Base-by-base conservation (phyloP, 2,113 vertebrate species). In the Phalacrocorax brasilianus region DNA sequence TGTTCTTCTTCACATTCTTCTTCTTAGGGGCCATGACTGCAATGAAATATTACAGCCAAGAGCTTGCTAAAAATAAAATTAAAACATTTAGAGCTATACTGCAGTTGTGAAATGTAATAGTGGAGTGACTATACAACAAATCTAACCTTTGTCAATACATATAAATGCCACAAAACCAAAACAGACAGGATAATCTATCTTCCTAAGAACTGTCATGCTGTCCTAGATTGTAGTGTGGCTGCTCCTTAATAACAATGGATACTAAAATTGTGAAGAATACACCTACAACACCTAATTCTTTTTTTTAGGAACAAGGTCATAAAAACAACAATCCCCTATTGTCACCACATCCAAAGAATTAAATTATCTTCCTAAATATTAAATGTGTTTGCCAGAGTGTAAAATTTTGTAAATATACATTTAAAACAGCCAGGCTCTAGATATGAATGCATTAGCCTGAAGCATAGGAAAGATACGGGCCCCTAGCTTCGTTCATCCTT, bases 1-100 rank as follows among this genome's bases (percentile, higher is more conserved):
- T 99, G 95, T 96, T 99, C 98, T 99, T 99, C 96, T 98, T 99
- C 86, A 98, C 97, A 26, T 98, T 95, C 98, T 99, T 99, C 99
- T 99, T 99, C 98, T 99, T 99, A 85, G 99, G 99, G 97, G 99
- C 99, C 99, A 99, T 99, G 98, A 97, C 98, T 99, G 98, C 95
- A 98, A 98, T 94, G 94, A 95, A 94, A 93, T 98, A 97, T 98
- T 97, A 98, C 99, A 98, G 98, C 98, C 98, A 98, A 98, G 97
- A 98, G 95, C 97, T 98, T 96, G 87, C 98, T 98, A 83, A 90
- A 96, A 97, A 95, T 83, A 96, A 76, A 96, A 83, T 81, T 33
- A 74, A 85, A 89, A 87, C 9, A 53, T 84, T 65, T 32, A 90
- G 47, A 52, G 32, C 56, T 65, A 84, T 63, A 76, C n/a, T 74